Percentiles rank a stretch among this genome's conserved stretches.
These are phyloP conservation scores for Drosophila cardini DNA, from an alignment of 1,140 invertebrate genomes.

Conservation along the genomic window DNA sequence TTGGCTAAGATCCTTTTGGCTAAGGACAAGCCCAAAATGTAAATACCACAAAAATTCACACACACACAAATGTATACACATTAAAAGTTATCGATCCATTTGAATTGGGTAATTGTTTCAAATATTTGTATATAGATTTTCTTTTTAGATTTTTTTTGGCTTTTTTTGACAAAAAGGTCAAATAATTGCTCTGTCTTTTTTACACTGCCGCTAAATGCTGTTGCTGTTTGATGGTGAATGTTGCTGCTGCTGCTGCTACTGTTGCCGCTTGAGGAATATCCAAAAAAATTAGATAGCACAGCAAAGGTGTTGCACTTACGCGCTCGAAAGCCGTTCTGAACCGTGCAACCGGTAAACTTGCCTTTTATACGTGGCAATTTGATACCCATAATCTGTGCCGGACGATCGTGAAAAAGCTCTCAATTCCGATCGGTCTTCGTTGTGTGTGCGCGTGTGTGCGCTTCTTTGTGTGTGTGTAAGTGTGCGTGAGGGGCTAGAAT, in stretches of 20 bases:
- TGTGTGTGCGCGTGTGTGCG: slow-evolving; percentile 46
- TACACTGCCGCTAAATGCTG: slow-evolving; percentile 39
- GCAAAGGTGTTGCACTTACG: slow-evolving; percentile 89
- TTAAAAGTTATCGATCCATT: slow-evolving; percentile 43
- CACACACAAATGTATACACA: slow-evolving; percentile 35
- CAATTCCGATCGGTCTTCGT: slow-evolving; percentile 27
- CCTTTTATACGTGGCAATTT: slow-evolving; percentile 95
- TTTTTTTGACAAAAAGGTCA: slow-evolving; percentile 71
- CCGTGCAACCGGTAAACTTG: slow-evolving; percentile 88
- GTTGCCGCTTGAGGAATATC: slow-evolving; percentile 61
- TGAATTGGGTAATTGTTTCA: slow-evolving; percentile 41
- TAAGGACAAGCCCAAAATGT: slow-evolving; percentile 42
- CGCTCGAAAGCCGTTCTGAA: slow-evolving; percentile 97
- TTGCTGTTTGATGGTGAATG: slow-evolving; percentile 16
- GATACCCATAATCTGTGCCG: slow-evolving; percentile 85
- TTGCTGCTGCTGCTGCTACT: slow-evolving; percentile 42
- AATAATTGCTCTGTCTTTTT: slow-evolving; percentile 62
- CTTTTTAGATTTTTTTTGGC: slow-evolving; percentile 54
- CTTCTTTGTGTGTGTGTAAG: slow-evolving; percentile 44
- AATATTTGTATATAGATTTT: slow-evolving; percentile 28
- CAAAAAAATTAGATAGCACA: slow-evolving; percentile 77
- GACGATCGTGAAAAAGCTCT: slow-evolving; percentile 64
- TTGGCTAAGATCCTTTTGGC: slow-evolving; percentile 54
- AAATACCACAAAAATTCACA: slow-evolving; percentile 26
- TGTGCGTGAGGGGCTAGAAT: slow-evolving; percentile 52